Conservation (phyloP, 2,888 invertebrate genomes). For the Tigriopus californicus region DNA sequence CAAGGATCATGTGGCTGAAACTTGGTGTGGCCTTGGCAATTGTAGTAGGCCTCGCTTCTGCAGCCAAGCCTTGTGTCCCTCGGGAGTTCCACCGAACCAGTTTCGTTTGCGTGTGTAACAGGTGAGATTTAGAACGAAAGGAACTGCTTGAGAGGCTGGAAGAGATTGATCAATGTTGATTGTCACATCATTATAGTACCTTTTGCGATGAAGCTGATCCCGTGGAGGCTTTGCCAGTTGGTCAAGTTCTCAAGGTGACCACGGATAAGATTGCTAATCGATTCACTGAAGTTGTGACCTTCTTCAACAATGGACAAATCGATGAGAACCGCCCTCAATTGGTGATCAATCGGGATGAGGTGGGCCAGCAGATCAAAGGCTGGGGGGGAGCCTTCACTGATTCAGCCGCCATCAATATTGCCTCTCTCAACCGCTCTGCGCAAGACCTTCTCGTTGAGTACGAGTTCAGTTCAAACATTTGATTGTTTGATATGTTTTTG, state of each 20-base stretch:
- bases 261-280: not conserved
- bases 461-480: too few relatives aligned
- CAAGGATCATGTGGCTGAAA: too few relatives aligned
- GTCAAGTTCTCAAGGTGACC: not conserved
- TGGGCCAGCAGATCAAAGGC: conserved; percentile 51
- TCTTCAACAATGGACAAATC: not conserved
- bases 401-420: conserved; percentile 46
- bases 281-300: not conserved
- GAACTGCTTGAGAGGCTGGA: too few relatives aligned
- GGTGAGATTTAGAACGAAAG: too few relatives aligned
- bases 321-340: not conserved
- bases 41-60: too few relatives aligned
- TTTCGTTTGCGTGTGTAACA: conserved; percentile 25
- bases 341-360: not conserved
- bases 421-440: too few relatives aligned
- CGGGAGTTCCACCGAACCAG: conserved; percentile 23
- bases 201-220: conserved; percentile 23
- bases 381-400: conserved; percentile 74
- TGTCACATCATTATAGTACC: conserved; percentile 19
- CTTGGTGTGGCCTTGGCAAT: too few relatives aligned
- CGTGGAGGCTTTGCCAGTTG: not conserved
- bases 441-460: not conserved
- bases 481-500: too few relatives aligned
- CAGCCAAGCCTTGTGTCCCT: conserved; percentile 20
- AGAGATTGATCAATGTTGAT: too few relatives aligned